Conservation (phyloP, 2,113 vertebrate genomes). For the Pavo muticus region DNA sequence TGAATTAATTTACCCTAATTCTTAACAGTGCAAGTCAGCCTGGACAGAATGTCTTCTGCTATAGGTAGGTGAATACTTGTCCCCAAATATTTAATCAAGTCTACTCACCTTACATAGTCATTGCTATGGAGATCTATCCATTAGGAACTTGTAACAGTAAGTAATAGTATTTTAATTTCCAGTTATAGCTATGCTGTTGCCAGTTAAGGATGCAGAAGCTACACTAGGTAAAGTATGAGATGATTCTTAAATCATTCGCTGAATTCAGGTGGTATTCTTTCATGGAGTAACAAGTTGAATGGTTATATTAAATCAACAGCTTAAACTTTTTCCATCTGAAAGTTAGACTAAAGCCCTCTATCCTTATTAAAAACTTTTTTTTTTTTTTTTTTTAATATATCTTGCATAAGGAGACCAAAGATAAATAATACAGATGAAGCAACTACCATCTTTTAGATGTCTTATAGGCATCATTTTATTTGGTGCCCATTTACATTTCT, state of each 20-base stretch:
- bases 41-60: background rate
- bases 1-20: background rate
- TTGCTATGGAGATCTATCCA: background rate
- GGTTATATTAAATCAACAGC: background rate
- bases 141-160: background rate
- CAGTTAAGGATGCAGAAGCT: background rate
- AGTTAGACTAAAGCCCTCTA: constrained; percentile 13
- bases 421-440: background rate
- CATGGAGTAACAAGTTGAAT: background rate
- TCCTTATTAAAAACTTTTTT: background rate
- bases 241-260: background rate
- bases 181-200: background rate
- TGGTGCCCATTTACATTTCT: background rate
- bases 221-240: background rate
- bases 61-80: background rate
- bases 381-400: background rate
- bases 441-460: background rate
- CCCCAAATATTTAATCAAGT: background rate
- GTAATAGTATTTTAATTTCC: background rate
- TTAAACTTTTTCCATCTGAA: background rate
- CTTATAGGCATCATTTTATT: background rate
- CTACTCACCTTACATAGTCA: no score
- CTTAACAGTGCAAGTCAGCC: background rate
- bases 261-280: background rate
- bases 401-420: constrained; percentile 2